Evolutionary conservation across 2,797 vertebrate genomes (phyloP), one percentile per base, ranked within the genome.

Genomic region (Microctenopoma steveboyesi): DNA sequence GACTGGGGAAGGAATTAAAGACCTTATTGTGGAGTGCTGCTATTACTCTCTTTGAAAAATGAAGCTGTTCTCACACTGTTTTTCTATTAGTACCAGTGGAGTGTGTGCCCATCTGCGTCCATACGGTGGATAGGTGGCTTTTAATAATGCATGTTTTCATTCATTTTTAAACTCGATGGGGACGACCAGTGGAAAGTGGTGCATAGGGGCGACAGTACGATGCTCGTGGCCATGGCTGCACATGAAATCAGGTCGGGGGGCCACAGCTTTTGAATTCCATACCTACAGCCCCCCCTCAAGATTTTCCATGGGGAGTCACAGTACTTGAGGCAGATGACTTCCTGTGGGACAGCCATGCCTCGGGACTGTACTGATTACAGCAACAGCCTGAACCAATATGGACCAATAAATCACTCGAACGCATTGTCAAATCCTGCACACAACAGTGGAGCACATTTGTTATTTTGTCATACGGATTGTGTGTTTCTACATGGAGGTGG

Each of bases 111-210:
- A 68, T 88, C 83, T 88, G 81, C 72, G 81, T 81, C 78, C 85
- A 48, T 50, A 69, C 73, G 68, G 15, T 16, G 78, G 81, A 88
- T 80, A 86, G 88, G 84, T 84, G 85, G 77, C 70, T 72, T 78
- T 92, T 86, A 92, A 92, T 93, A 92, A 92, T 90, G 86, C 87
- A 89, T 86, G 85, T 77, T 83, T 90, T 86, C 85, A 90, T 91
- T 91, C 83, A 88, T 90, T 91, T 89, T 91, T 88, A 86, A 89
- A 86, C 75, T 76, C 71, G 4, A 25, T 64, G 68, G 77, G 54
- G 47, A 55, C 60, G 68, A 55, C 67, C 51, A 64, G 67, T 0
- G 66, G 70, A 55, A 67, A 65, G 61, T 7, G 42, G 33, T 1
- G 47, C 45, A 13, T 49, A 35, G 63, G 63, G 53, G 48, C 61